Conservation (phyloP, 2,888 invertebrate genomes). For the Drosophila suboccidentalis region DNA sequence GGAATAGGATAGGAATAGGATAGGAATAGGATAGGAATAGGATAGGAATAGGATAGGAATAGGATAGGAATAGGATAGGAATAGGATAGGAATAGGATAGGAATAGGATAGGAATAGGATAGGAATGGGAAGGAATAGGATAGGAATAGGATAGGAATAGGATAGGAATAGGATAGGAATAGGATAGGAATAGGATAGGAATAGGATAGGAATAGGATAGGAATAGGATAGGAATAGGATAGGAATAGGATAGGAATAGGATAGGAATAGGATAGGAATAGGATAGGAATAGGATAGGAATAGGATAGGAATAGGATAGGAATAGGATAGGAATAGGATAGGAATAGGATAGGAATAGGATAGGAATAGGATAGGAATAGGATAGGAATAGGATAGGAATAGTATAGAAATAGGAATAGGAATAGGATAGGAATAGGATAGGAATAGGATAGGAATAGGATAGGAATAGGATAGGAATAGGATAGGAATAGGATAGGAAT, state of each 20-base stretch:
- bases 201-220: not conserved
- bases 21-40: not conserved
- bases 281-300: not conserved
- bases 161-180: not conserved
- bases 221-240: not conserved
- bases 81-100: not conserved
- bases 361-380: not conserved
- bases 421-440: not conserved
- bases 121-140: not conserved
- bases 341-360: not conserved
- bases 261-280: not conserved
- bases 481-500: too few species aligned
- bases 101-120: not conserved
- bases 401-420: not conserved
- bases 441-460: not conserved
- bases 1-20: not conserved
- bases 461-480: not conserved
- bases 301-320: not conserved
- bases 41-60: not conserved
- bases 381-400: not conserved
- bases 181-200: not conserved
- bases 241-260: not conserved
- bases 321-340: not conserved
- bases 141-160: not conserved
- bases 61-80: not conserved